Percentiles rank a stretch among this genome's conserved stretches.
Conservation (phyloP, 2,888 invertebrate genomes). For the Acronicta leporina region DNA sequence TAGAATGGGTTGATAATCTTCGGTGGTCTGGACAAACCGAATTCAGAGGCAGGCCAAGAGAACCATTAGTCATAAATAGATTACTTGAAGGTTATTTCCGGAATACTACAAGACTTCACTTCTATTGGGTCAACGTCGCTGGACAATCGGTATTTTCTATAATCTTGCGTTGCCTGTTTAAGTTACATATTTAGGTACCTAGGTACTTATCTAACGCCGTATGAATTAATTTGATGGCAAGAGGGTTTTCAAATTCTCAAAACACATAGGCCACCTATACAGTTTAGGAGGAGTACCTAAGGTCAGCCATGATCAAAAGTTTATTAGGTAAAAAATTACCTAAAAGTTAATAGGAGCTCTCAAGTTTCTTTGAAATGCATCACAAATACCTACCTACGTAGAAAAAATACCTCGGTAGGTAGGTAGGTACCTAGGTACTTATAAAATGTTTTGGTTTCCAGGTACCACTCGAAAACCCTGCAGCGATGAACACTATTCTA, state of each 20-base stretch:
- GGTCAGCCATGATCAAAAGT: too few relatives aligned
- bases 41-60: slow-evolving; percentile 89
- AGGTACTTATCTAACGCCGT: background rate
- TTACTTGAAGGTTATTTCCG: slow-evolving; percentile 93
- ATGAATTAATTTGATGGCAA: too few relatives aligned
- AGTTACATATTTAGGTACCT: too few relatives aligned
- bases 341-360: too few relatives aligned
- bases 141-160: slow-evolving; percentile 91
- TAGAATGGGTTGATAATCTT: slow-evolving; percentile 93
- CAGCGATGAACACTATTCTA: slow-evolving; percentile 90
- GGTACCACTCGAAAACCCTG: slow-evolving; percentile 92
- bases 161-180: too few relatives aligned
- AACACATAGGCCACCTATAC: too few relatives aligned
- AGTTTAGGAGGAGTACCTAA: too few relatives aligned
- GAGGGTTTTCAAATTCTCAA: too few relatives aligned
- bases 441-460: slow-evolving; percentile 62
- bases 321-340: too few relatives aligned
- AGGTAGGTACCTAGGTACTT: background rate
- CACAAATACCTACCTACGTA: too few relatives aligned
- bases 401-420: too few relatives aligned
- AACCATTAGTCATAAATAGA: slow-evolving; percentile 87
- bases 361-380: too few relatives aligned
- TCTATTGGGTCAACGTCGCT: slow-evolving; percentile 94
- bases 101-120: slow-evolving; percentile 89
- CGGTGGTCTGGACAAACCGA: slow-evolving; percentile 89